Conservation (phyloP, 1,140 invertebrate genomes). For the Eriosoma lanigerum region DNA sequence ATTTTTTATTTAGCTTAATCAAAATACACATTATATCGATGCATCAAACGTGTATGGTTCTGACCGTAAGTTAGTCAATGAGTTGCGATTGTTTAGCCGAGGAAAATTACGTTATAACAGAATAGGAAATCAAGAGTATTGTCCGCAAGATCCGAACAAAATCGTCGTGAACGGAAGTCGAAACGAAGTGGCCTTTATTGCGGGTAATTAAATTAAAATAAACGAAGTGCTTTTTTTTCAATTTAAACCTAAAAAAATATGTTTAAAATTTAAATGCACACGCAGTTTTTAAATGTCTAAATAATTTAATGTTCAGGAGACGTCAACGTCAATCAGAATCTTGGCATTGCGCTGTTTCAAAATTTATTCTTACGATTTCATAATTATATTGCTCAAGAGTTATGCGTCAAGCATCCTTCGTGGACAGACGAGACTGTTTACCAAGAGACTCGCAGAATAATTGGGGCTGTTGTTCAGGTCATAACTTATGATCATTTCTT, state of each 20-base stretch:
- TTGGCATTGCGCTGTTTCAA: constrained; percentile 81
- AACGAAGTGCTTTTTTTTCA: too few species aligned
- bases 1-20: background rate
- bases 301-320: too few species aligned
- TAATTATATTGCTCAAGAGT: constrained; percentile 70
- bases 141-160: background rate
- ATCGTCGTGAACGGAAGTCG: background rate
- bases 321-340: constrained; percentile 75
- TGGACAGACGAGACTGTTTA: constrained; percentile 83
- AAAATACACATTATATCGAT: constrained; percentile 28
- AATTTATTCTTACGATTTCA: constrained; percentile 79
- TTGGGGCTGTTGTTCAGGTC: constrained; percentile 81
- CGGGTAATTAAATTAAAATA: too few species aligned
- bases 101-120: background rate
- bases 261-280: too few species aligned
- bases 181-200: background rate
- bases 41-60: constrained; percentile 29
- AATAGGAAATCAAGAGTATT: background rate
- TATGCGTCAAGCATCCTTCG: constrained; percentile 70
- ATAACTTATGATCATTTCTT: constrained; percentile 87
- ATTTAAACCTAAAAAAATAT: too few species aligned
- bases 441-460: constrained; percentile 77
- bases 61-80: background rate
- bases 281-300: too few species aligned
- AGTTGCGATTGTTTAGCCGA: constrained; percentile 1